Evolutionary conservation across 2,797 vertebrate genomes (phyloP), one percentile per base, ranked within the genome.

Genomic region (Simalia tracyae): DNA sequence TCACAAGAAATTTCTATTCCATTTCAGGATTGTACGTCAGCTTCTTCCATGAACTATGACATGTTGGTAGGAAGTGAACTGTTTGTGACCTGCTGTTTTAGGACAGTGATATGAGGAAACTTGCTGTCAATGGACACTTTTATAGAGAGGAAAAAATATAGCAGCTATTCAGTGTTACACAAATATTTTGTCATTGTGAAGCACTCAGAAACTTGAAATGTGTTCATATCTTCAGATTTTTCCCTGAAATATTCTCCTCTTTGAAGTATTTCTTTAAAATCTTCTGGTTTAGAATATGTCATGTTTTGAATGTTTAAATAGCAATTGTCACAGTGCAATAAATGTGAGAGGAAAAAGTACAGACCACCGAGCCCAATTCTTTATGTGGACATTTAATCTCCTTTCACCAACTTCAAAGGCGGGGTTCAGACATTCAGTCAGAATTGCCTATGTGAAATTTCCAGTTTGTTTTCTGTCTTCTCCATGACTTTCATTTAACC

Each of bases 341-440:
- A 93, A 92, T 9, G 5, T 92, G 94, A 95, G 93, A 95, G 93
- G 95, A 96, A 92, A 84, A 68, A 76, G 90, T 4, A 0, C 92
- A 93, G 95, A 95, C 94, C 95, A 94, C 94, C 60, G 72, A 93
- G 92, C 89, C 91, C 11, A 63, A 54, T 54, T 89, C 94, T 95
- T 96, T 95, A 95, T 61, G 88, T n/a, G 93, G 96, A 95, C 93
- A 94, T 92, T 94, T 94, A 95, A 94, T 96, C 94, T 92, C 93
- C 86, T 93, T 89, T 89, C 64, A 57, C 84, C 63, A 61, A 93
- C 87, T 91, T 95, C 94, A 95, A 96, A 97, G 96, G 14, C 89
- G 42, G 81, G 2, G 4, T 63, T 88, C 93, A 92, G 63, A 90
- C 93, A 94, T 88, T 85, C 89, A 76, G 19, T 92, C 90, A 66